phyloP scores from a whole-genome alignment of 2,797 vertebrate species.

The Cirrhinus mrigala region DNA sequence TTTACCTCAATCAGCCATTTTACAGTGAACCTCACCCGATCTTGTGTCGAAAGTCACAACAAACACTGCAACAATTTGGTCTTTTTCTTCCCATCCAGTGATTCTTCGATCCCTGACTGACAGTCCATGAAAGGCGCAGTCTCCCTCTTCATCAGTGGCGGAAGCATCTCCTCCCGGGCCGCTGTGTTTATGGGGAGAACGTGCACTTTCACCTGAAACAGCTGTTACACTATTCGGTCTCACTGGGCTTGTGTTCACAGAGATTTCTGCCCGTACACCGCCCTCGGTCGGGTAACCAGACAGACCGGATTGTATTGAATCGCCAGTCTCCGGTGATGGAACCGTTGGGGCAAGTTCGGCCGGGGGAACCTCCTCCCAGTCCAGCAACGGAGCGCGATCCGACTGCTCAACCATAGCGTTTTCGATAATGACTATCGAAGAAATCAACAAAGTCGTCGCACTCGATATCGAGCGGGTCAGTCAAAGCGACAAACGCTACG shows the following conservation, averaged over 20 bases:
- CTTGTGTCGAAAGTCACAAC: slow-evolving; percentile 95
- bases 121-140: slow-evolving; percentile 70
- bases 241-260: slow-evolving; percentile 59
- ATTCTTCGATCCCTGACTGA: slow-evolving; percentile 65
- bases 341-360: slow-evolving; percentile 73
- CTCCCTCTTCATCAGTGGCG: slow-evolving; percentile 64
- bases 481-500: neutral
- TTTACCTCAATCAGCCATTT: neutral
- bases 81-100: slow-evolving; percentile 87
- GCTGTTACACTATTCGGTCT: slow-evolving; percentile 66
- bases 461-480: neutral
- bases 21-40: slow-evolving; percentile 83
- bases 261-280: slow-evolving; percentile 60
- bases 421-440: slow-evolving; percentile 44
- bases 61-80: slow-evolving; percentile 94
- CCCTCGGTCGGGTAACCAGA: slow-evolving; percentile 63
- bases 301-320: slow-evolving; percentile 66
- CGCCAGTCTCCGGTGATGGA: slow-evolving; percentile 67
- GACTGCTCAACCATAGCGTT: slow-evolving; percentile 87
- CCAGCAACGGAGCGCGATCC: slow-evolving; percentile 92
- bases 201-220: slow-evolving; percentile 68
- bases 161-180: slow-evolving; percentile 68
- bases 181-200: slow-evolving; percentile 66
- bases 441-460: slow-evolving; percentile 28
- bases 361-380: slow-evolving; percentile 92